Base-by-base conservation (phyloP, 1,140 invertebrate genomes). In the Rhynchophorus ferrugineus region DNA sequence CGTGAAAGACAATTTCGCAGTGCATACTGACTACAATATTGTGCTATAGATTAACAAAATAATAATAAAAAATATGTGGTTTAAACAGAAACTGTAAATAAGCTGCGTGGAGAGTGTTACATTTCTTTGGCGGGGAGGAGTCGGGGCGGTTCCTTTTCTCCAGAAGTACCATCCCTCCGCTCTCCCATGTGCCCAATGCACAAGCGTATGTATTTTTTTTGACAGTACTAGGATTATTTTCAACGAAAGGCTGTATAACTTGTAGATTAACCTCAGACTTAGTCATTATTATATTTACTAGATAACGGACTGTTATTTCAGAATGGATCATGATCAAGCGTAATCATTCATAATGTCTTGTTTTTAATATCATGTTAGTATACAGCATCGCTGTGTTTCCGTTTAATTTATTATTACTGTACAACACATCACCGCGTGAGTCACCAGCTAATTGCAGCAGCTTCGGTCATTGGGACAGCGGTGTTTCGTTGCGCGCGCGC, bases 221-320 rank as follows among this genome's bases (percentile, higher is more conserved):
- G 24, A 29, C 5, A 29, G 24, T 29, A 29, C 5, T 29, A 29
- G 24, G 11, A 11, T 29, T 29, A 29, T 29, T 29, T 29, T 29
- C 11, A 6, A 6, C 24, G 24, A 60, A 57, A 56, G 44, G 61
- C 58, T 62, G 61, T 62, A 62, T 62, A 62, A 60, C 47, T 62
- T 62, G 61, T 60, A 56, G 41, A 44, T 46, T 50, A 56, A 49
- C 48, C 42, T 46, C 14, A 50, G 9, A 18, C 20, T 9, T 44
- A 44, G 43, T 17, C 29, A 13, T 24, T 16, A 13, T 48, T 39
- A 35, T 49, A 36, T 49, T 43, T 55, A 38, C 38, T 36, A 22
- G 11, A 18, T 37, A 38, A 22, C 21, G 51, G 44, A 54, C 43
- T 54, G 44, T 54, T 54, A 35, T 16, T 20, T 17, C 36, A 8